Percentiles rank a stretch among this genome's conserved stretches.
These are phyloP conservation scores for Papilio aristodemus DNA, from an alignment of 1,140 invertebrate genomes.

Conservation along the genomic window DNA sequence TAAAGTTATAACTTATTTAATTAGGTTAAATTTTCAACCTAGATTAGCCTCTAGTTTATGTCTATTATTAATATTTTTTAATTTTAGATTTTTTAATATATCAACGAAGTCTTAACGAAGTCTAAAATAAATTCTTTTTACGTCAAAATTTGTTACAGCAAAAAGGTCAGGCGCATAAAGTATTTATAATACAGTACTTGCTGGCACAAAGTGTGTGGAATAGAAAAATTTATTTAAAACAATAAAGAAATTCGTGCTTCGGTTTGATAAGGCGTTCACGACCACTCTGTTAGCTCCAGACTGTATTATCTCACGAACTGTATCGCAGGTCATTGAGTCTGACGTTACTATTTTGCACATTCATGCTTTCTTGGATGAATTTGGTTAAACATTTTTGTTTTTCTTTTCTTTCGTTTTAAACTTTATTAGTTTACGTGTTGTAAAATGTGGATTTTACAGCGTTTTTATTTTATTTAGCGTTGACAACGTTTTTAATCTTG, in stretches of 20 bases:
- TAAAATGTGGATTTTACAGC: neutral
- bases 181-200: constrained; percentile 11
- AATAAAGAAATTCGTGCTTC: constrained; percentile 49
- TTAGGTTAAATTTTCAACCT: too few relatives aligned
- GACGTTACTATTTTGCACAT: constrained; percentile 46
- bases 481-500: neutral
- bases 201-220: constrained; percentile 2
- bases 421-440: constrained; percentile 12
- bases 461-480: neutral
- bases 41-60: too few relatives aligned
- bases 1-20: too few relatives aligned
- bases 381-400: constrained; percentile 25
- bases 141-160: neutral
- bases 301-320: constrained; percentile 65
- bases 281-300: constrained; percentile 49
- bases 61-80: neutral
- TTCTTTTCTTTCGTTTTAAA: constrained; percentile 11
- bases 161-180: neutral
- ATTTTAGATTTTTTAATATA: neutral
- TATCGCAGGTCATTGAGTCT: constrained; percentile 61
- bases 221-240: constrained; percentile 16
- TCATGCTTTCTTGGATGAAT: constrained; percentile 37
- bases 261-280: constrained; percentile 51
- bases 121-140: neutral
- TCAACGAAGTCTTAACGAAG: neutral